Evolutionary conservation across 1,140 invertebrate species (phyloP).

Genomic region (Polyergus mexicanus): DNA sequence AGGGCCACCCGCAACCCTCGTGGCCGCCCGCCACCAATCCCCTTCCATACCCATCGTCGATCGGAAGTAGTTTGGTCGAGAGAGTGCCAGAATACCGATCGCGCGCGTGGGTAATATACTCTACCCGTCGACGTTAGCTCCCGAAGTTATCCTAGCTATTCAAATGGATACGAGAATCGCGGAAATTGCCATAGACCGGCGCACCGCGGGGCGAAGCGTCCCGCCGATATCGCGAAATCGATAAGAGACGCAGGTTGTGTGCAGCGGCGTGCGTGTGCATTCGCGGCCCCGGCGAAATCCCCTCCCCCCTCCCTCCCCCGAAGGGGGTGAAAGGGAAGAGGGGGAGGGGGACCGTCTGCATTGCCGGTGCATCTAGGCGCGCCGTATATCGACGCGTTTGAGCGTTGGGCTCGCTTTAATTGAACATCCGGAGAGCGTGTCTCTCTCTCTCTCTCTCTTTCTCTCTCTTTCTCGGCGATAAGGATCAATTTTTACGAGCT

Average conservation of each 20-base stretch:
- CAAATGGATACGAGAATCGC: constrained; percentile 61
- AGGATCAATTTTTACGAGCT: constrained; percentile 61
- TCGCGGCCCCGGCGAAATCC: constrained; percentile 67
- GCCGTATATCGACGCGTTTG: constrained; percentile 36
- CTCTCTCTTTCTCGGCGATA: constrained; percentile 10
- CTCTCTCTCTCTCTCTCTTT: too few relatives aligned
- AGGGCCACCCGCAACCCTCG: neutral
- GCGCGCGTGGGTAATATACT: constrained; percentile 48
- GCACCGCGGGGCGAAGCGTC: constrained; percentile 2
- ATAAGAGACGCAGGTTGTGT: constrained; percentile 63
- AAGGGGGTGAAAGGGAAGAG: neutral
- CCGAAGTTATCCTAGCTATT: constrained; percentile 66
- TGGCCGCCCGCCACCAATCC: neutral
- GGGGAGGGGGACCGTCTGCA: neutral
- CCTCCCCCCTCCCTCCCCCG: neutral
- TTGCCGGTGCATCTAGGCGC: neutral
- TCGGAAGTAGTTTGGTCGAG: constrained; percentile 57
- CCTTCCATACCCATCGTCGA: neutral
- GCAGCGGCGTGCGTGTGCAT: constrained; percentile 59
- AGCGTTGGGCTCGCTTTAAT: constrained; percentile 48
- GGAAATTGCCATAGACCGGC: constrained; percentile 64
- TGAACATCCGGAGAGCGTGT: constrained; percentile 44
- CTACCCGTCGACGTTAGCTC: constrained; percentile 62
- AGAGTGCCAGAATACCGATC: constrained; percentile 62
- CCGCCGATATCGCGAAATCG: constrained; percentile 63